Evolutionary conservation across 2,113 vertebrate genomes (phyloP).

Genomic region (Stegastes partitus): DNA sequence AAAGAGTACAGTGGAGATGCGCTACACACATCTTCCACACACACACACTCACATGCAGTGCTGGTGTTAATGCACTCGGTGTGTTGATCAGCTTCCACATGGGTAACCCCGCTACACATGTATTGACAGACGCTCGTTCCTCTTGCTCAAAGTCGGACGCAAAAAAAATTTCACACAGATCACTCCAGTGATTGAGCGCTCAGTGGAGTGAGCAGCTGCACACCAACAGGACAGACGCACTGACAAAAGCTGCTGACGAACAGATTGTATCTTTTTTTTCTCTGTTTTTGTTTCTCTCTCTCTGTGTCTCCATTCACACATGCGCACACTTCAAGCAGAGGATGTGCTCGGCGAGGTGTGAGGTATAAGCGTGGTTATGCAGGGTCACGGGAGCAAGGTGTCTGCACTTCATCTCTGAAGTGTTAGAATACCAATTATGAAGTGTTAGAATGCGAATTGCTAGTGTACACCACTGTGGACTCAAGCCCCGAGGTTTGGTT

Average conservation of each 20-base stretch:
- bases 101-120: conserved; percentile 61
- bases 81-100: conserved; percentile 63
- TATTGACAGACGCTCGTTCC: conserved; percentile 37
- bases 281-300: conserved; percentile 23
- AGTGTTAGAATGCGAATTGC: conserved; percentile 73
- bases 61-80: conserved; percentile 68
- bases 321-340: conserved; percentile 1
- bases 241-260: conserved; percentile 51
- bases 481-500: neutral
- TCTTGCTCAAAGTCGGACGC: conserved; percentile 55
- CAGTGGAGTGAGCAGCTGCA: conserved; percentile 66
- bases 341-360: conserved; percentile 62
- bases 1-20: conserved; percentile 38
- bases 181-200: conserved; percentile 70
- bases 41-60: conserved; percentile 9
- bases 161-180: conserved; percentile 49
- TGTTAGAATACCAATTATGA: conserved; percentile 76
- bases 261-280: conserved; percentile 57
- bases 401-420: conserved; percentile 60
- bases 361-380: conserved; percentile 58
- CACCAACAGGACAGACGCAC: conserved; percentile 60
- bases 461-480: conserved; percentile 35
- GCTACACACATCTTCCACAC: conserved; percentile 6
- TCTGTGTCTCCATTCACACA: conserved; percentile 15
- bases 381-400: conserved; percentile 63